Base-by-base conservation (phyloP, 2,797 vertebrate genomes). In the Hephaestus fuliginosus region DNA sequence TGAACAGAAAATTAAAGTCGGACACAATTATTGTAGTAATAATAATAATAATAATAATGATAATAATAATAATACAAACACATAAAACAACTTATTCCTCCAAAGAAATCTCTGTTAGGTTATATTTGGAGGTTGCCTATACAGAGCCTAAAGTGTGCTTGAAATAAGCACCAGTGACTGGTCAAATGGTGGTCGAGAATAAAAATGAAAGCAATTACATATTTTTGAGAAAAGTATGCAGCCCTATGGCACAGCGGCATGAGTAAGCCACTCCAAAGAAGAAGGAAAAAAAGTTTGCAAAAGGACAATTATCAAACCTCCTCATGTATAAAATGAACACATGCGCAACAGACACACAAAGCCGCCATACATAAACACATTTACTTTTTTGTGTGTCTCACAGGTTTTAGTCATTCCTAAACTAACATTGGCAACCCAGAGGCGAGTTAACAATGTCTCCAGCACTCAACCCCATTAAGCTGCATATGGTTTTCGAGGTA, bases 401-500 rank as follows among this genome's bases (percentile, higher is more conserved):
- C 1, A 14, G 15, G 18, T 52, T 57, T 22, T 1, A 56, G 20
- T n/a, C n/a, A 17, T 49, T 56, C 25, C n/a, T 58, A 33, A 71
- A 66, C 25, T 7, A 13, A 44, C 56, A 15, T 61, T 4, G 36
- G 13, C 18, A 48, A 55, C 36, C 39, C 43, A 48, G 48, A 51
- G 11, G 36, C 6, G 0, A 71, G 68, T 43, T 43, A 30, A 56
- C 60, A 33, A 44, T 58, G 48, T 74, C 61, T 52, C 28, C 4
- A 39, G 28, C 64, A 62, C 67, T 52, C 41, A 49, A 56, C 75
- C 52, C 13, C 15, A 43, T 7, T 76, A 73, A 80, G 55, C 52
- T 30, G 25, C 60, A 77, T 82, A 80, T 77, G 72, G 68, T 86
- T 87, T 80, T 76, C 1, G 39, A 48, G 52, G 68, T 76, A 69